Evolutionary conservation across 2,797 vertebrate species (phyloP).

Genomic region (Psittacula derbiana): DNA sequence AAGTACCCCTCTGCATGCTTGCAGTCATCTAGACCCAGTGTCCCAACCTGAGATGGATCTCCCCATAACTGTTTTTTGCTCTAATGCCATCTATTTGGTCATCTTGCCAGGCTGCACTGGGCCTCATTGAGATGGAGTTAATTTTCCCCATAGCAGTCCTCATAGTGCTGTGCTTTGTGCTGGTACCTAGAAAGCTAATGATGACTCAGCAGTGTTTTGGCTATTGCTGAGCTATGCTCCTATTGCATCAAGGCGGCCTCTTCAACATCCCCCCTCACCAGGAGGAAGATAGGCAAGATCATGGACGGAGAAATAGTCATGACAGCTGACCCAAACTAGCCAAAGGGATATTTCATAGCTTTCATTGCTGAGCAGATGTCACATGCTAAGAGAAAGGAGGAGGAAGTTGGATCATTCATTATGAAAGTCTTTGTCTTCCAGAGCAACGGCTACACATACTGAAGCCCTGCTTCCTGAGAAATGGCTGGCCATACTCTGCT

Average conservation of each 20-base stretch:
- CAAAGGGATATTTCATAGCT: not conserved
- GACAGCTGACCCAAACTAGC: not conserved
- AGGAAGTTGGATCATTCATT: not conserved
- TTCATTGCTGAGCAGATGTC: not conserved
- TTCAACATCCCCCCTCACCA: not conserved
- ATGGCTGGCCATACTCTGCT: not conserved
- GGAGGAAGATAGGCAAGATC: not conserved
- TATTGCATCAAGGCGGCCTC: accelerated
- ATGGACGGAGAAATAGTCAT: not conserved
- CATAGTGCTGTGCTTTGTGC: not conserved
- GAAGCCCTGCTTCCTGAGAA: not conserved
- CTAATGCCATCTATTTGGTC: not conserved
- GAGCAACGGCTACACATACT: not conserved
- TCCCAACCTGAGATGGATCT: not conserved
- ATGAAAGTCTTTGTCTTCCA: not conserved
- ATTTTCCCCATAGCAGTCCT: not conserved
- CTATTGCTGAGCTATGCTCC: not conserved
- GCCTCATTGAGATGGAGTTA: not conserved
- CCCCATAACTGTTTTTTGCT: not conserved
- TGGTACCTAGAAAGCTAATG: not conserved
- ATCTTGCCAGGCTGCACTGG: not conserved
- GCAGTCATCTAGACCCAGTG: not conserved
- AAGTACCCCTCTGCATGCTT: accelerated
- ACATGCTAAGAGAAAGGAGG: not conserved
- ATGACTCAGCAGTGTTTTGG: not conserved